phyloP scores from a whole-genome alignment of 2,113 vertebrate genomes.

The Hirundichthys speculiger region DNA sequence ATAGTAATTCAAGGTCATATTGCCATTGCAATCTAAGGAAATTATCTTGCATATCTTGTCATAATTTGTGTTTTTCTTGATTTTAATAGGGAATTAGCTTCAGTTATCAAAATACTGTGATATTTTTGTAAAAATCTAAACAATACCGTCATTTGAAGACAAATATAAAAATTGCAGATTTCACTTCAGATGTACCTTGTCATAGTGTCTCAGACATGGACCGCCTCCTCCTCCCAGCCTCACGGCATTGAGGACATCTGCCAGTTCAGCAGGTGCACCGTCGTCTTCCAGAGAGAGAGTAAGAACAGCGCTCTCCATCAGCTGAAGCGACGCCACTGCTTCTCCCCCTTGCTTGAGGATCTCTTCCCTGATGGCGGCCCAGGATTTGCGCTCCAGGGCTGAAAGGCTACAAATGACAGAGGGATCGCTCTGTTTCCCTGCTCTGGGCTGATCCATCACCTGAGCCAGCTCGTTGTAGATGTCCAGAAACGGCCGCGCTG shows the following conservation, averaged over 20 bases:
- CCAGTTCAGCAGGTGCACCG: conserved; percentile 69
- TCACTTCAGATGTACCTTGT: conserved; percentile 76
- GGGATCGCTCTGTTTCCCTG: conserved; percentile 51
- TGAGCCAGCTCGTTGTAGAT: conserved; percentile 77
- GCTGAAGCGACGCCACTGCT: conserved; percentile 62
- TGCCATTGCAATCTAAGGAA: too few species aligned
- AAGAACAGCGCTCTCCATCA: conserved; percentile 82
- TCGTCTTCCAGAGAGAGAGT: conserved; percentile 76
- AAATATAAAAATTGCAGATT: not conserved
- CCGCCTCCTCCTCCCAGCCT: conserved; percentile 70
- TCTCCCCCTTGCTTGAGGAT: conserved; percentile 68
- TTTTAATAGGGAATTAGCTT: too few species aligned
- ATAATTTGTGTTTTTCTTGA: too few species aligned
- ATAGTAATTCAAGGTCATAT: too few species aligned
- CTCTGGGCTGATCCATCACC: conserved; percentile 58
- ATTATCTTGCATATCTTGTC: too few species aligned
- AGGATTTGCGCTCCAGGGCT: conserved; percentile 73
- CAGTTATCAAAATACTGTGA: too few species aligned
- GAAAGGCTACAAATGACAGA: conserved; percentile 73
- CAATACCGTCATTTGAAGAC: too few species aligned
- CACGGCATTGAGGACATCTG: conserved; percentile 74
- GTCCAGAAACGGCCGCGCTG: conserved; percentile 66
- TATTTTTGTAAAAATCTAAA: too few species aligned
- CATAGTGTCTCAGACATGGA: conserved; percentile 77
- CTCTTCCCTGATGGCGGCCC: conserved; percentile 71